Evolutionary conservation across 2,888 invertebrate species (phyloP).

Genomic region (Lapara coniferarum): DNA sequence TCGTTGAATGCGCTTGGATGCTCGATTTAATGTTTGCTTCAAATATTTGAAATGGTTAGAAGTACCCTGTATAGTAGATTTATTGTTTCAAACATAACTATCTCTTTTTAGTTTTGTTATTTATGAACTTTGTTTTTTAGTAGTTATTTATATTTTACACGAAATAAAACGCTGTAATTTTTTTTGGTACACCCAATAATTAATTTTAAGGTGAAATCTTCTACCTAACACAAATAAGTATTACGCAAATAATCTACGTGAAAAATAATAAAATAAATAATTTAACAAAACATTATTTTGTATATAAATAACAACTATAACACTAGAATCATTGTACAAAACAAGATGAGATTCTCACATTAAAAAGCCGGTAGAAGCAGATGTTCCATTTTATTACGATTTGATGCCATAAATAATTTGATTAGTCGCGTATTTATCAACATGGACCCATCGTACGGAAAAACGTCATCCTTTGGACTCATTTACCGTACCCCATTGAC

Average conservation of each 20-base stretch:
- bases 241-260: too few relatives aligned
- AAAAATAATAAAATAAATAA: too few relatives aligned
- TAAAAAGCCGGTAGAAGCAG: slow-evolving; percentile 51
- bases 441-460: slow-evolving; percentile 76
- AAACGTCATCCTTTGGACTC: slow-evolving; percentile 74
- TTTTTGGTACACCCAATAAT: too few relatives aligned
- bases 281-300: neutral
- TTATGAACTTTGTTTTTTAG: too few relatives aligned
- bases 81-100: neutral
- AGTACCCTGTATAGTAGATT: neutral
- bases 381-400: slow-evolving; percentile 73
- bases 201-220: too few relatives aligned
- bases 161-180: too few relatives aligned
- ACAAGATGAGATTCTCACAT: neutral
- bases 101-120: too few relatives aligned
- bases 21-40: neutral
- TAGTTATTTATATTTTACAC: too few relatives aligned
- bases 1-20: slow-evolving; percentile 27
- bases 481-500: slow-evolving; percentile 46
- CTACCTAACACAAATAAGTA: too few relatives aligned
- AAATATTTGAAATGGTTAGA: slow-evolving; percentile 26
- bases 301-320: neutral
- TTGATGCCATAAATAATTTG: slow-evolving; percentile 83
- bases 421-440: slow-evolving; percentile 83
- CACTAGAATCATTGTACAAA: too few relatives aligned